Base-by-base conservation (phyloP, 2,113 vertebrate species). In the Neopipo cinnamomea region DNA sequence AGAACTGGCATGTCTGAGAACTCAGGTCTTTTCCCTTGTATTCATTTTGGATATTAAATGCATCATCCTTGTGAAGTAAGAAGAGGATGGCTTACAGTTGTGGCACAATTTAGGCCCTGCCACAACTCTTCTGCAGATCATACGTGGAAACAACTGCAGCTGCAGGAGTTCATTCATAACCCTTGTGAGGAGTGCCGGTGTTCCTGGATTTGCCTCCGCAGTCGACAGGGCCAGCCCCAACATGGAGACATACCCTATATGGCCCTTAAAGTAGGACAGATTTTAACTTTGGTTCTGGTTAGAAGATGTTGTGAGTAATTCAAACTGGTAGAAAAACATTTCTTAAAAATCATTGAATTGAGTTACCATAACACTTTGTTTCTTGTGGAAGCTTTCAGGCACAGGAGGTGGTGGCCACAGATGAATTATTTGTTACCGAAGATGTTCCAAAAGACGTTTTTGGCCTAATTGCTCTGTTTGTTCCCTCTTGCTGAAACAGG, bases 341-440 rank as follows among this genome's bases (percentile, higher is more conserved):
- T 6, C 30, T 37, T 39, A 33, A 91, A 79, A 90, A 56, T 46
- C 20, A 28, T 9, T 50, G 14, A 65, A 59, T 33, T 87, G 33
- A 66, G 9, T 81, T 79, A 49, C 41, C 14, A 5, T 71, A 72
- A 50, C 9, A 5, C 19, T 72, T 77, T 53, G 25, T 81, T 71
- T 93, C 22, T 41, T 0, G 0, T 8, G 10, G 5, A 28, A 76
- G 7, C 2, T 2, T 46, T 88, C 37, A 66, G 39, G 20, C 10
- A 3, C 2, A 47, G 63, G 25, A 66, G 2, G 25, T 59, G 37
- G 10, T 70, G 21, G 8, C 33, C 5, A 1, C 2, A 5, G 28
- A 25, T 86, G 33, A 68, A 53, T 12, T 1, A 3, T n/a, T 22
- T 50, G 24, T 61, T 55, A 55, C 9, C 4, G 3, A 37, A 77